Evolutionary conservation across 2,888 invertebrate genomes (phyloP).

Genomic region (Poecilus cupreus): DNA sequence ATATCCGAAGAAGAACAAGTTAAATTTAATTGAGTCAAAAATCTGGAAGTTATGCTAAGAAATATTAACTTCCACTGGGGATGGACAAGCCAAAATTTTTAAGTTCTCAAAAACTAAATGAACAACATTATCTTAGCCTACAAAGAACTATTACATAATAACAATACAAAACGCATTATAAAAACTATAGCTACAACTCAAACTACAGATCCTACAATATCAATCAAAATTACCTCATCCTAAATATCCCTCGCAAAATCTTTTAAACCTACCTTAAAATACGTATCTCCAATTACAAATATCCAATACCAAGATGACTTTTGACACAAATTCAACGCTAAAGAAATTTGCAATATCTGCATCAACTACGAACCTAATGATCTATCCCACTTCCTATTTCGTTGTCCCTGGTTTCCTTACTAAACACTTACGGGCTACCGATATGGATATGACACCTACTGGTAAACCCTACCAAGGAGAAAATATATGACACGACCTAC

Average conservation of each 20-base stretch:
- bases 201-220: background rate
- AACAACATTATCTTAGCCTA: background rate
- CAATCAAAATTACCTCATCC: background rate
- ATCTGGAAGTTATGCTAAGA: too few species aligned
- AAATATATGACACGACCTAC: background rate
- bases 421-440: background rate
- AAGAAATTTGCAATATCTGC: background rate
- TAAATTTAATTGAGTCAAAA: too few species aligned
- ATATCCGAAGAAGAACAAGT: too few species aligned
- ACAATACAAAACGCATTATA: background rate
- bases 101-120: background rate
- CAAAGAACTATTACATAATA: background rate
- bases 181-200: background rate
- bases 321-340: background rate
- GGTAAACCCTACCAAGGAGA: background rate
- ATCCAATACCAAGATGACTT: background rate
- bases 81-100: too few species aligned
- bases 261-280: background rate
- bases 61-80: too few species aligned
- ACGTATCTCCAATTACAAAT: background rate
- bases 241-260: background rate
- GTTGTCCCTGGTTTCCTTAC: background rate
- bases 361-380: background rate
- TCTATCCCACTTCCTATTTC: background rate
- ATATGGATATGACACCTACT: background rate